Conservation (phyloP, 2,113 vertebrate species). For the Cranoglanis bouderius region DNA sequence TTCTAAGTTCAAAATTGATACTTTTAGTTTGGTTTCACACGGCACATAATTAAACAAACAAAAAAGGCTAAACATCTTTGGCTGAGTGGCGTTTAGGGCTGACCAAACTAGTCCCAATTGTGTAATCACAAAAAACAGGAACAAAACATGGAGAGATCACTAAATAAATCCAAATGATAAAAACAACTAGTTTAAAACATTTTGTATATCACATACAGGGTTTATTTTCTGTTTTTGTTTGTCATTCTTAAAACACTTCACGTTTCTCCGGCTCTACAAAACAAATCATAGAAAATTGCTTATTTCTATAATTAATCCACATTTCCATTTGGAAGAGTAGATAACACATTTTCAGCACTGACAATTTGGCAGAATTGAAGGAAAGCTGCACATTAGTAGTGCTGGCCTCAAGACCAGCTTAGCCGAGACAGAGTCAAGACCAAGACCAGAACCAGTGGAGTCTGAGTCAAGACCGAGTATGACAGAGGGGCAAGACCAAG, state of each 20-base stretch:
- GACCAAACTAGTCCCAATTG: not conserved
- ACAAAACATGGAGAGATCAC: not conserved
- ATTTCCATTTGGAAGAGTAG: not conserved
- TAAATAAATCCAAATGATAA: not conserved
- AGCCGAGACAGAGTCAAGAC: not conserved
- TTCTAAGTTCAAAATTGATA: not conserved
- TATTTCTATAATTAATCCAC: not conserved
- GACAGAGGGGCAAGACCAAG: too few relatives aligned
- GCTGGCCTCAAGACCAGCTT: too few relatives aligned
- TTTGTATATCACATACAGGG: not conserved
- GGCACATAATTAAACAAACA: not conserved
- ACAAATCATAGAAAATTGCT: too few relatives aligned
- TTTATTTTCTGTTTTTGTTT: too few relatives aligned
- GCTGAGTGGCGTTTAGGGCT: not conserved
- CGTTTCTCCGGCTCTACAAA: not conserved
- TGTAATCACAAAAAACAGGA: not conserved
- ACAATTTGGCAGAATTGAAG: not conserved
- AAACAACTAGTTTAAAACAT: not conserved
- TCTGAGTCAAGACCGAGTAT: not conserved
- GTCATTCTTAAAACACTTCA: not conserved
- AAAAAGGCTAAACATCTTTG: not conserved
- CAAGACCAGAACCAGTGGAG: not conserved
- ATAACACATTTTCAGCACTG: not conserved
- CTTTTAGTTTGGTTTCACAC: not conserved
- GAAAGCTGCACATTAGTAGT: not conserved